phyloP scores from a whole-genome alignment of 2,113 vertebrate genomes.

The Plecotus auritus region DNA sequence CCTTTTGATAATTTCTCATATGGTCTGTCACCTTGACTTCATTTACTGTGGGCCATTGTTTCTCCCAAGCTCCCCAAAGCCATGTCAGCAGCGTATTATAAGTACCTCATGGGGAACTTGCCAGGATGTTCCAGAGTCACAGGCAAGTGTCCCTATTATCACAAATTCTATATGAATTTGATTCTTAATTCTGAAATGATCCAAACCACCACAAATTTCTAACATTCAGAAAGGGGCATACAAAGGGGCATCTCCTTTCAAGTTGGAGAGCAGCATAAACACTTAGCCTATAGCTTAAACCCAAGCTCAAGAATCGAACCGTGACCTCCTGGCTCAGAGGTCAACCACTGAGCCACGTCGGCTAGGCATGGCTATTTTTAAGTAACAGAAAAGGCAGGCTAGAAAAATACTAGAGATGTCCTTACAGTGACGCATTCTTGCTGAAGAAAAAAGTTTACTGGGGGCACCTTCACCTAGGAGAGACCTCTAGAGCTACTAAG shows the following conservation, averaged over 20 bases:
- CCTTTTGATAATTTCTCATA: background rate
- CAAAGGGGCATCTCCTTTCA: background rate
- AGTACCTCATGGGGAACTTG: background rate
- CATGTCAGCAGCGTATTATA: background rate
- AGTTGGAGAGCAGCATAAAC: background rate
- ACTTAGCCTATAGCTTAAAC: background rate
- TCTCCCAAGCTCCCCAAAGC: background rate
- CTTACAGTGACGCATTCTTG: background rate
- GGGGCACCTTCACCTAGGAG: background rate
- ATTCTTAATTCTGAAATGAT: conserved; percentile 19
- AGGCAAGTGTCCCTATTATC: background rate
- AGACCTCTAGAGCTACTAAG: background rate
- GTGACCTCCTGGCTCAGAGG: no score
- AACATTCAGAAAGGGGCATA: background rate
- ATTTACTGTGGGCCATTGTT: background rate
- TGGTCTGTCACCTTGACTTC: background rate
- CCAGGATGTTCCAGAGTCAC: background rate
- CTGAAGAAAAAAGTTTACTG: background rate
- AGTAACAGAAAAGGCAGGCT: background rate
- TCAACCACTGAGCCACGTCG: background rate
- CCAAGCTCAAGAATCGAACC: background rate
- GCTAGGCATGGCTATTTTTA: background rate
- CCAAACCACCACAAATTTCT: background rate
- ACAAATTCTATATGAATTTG: background rate
- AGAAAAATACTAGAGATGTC: background rate